Base-by-base conservation (phyloP, 2,113 vertebrate genomes). In the Thalassoma bifasciatum region DNA sequence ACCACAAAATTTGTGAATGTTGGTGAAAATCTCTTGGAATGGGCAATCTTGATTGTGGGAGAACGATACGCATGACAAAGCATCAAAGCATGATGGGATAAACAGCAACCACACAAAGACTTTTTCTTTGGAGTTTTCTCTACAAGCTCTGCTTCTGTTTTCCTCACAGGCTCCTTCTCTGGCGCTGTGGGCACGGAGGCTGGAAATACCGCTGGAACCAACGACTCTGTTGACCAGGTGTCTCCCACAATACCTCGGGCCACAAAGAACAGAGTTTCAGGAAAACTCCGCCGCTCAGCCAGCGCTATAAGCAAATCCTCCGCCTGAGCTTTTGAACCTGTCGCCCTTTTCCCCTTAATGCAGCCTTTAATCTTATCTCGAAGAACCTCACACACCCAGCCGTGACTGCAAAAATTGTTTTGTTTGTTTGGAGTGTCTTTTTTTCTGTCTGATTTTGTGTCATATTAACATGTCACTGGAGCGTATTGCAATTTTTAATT, bases 291-390 rank as follows among this genome's bases (percentile, higher is more conserved):
- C 36, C 81, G 87, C 61, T 96, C 94, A 2, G 82, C 94, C 77
- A 93, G 94, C 11, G 86, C 91, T 9, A 93, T 95, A 83, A 93
- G 93, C 94, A 95, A 94, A 87, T 91, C 92, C 73, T 93, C 96
- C 75, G 82, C 50, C 82, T 93, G 89, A 94, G 72, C 83, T 77
- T 75, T 60, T 82, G 60, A 38, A 10, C 54, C 65, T 6, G 0
- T 14, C 38, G 16, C 40, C 19, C 13, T n/a, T 7, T 24, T 19
- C 0, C 14, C 46, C 16, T 37, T 54, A 72, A 58, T 62, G 61
- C 84, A 86, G 84, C 86, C 88, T 92, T 90, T 77, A 81, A 78
- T 75, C 60, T 19, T 12, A 65, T 72, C 62, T 78, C 2, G 0
- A 86, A 83, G 65, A 87, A 84, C 79, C 85, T 89, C 82, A 78